These are phyloP conservation scores for Baronia brevicornis DNA, from an alignment of 2,888 invertebrate species.

Conservation along the genomic window DNA sequence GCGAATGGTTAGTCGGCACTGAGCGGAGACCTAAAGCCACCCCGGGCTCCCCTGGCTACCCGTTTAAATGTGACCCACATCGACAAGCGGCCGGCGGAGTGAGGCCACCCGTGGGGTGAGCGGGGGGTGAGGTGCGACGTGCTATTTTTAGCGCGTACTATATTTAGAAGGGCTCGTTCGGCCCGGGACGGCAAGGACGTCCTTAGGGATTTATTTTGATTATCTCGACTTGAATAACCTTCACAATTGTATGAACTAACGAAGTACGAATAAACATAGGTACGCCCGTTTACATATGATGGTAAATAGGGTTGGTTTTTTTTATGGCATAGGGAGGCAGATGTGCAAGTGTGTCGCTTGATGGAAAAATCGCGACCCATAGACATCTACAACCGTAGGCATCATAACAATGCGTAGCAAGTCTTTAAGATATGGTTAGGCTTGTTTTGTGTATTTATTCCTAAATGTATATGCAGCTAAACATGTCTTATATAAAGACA, in stretches of 20 bases:
- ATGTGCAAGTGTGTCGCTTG: too few relatives aligned
- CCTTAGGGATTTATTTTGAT: conserved; percentile 27
- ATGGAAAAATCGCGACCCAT: too few relatives aligned
- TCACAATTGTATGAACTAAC: too few relatives aligned
- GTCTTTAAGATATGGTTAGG: too few relatives aligned
- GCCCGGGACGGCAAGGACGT: conserved; percentile 38
- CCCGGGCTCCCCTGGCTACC: conserved; percentile 3
- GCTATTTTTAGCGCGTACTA: conserved; percentile 52
- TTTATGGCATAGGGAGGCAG: too few relatives aligned
- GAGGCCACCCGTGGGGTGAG: conserved; percentile 14
- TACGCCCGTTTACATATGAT: too few relatives aligned
- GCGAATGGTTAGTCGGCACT: too few relatives aligned
- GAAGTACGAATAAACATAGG: too few relatives aligned
- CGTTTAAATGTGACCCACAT: conserved; percentile 22
- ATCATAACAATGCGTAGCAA: conserved; percentile 7
- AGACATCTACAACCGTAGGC: too few relatives aligned
- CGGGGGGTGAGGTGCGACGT: conserved; percentile 17
- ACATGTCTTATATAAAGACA: background rate
- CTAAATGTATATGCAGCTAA: too few relatives aligned
- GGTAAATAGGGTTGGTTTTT: too few relatives aligned
- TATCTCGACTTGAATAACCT: conserved; percentile 2
- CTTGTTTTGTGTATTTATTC: too few relatives aligned
- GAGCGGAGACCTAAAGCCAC: background rate
- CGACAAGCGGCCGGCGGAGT: conserved; percentile 15
- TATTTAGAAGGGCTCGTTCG: conserved; percentile 50